Base-by-base conservation (phyloP, 2,888 invertebrate species). In the Andrena dorsata region DNA sequence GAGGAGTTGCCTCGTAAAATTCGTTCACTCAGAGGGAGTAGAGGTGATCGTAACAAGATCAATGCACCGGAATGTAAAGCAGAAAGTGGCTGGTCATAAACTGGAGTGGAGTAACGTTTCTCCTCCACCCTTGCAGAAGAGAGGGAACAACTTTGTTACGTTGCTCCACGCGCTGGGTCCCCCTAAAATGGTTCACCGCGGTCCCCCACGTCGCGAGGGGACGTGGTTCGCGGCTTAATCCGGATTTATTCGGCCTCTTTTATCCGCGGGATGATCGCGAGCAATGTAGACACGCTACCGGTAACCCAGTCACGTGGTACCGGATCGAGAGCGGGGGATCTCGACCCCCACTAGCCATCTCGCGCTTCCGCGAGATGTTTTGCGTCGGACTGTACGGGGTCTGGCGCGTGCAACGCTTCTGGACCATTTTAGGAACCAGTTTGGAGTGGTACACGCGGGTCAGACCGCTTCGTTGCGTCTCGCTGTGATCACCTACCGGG, bases 221-320 rank as follows among this genome's bases (percentile, higher is more conserved):
- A 65, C 65, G 76, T 64, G 30, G 61, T 80, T 77, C 80, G 79
- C 83, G 80, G 83, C 75, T 84, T 86, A 87, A 91, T 90, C 87
- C 86, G 85, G 88, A 90, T 90, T 88, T 90, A 87, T 87, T 89
- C 84, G 86, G 84, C 72, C 86, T 69, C 84, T 84, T 89, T 90
- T 83, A 87, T 80, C 83, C 88, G 81, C 76, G 85, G 76, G 86
- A 86, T 85, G 82, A 87, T 88, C 80, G 60, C 84, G 68, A 65
- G 64, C 64, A 71, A 76, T 69, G 74, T 63, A 32, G 83, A 80
- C 76, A 51, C 76, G 85, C 77, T 73, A 79, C 74, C 75, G 83
- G 23, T 75, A 76, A 76, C 72, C 65, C 66, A 76, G 76, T 80
- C 73, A 86, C 84, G 74, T 64, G 69, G 35, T 70, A 28, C 23